Base-by-base conservation (phyloP, 2,888 invertebrate species). In the Himalopsyche tibetana region DNA sequence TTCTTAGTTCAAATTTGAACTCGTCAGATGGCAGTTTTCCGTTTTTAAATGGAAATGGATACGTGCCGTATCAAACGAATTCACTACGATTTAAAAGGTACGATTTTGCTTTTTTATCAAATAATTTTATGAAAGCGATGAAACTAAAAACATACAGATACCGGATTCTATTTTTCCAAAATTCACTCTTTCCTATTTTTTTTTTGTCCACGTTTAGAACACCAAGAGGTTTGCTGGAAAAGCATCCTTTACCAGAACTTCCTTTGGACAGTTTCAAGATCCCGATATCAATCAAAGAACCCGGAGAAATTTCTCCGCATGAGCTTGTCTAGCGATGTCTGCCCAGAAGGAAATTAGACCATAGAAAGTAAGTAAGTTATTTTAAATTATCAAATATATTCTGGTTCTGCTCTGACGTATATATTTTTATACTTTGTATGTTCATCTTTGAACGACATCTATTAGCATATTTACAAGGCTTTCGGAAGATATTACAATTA, bases 231-330 rank as follows among this genome's bases (percentile, higher is more conserved):
- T 80, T 80, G 80, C 40, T 80, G 19, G 45, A 42, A 19, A 40
- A 40, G 45, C 40, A 11, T 5, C 45, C 80, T n/a, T 80, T 80
- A 55, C 86, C 86, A 55, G 83, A 83, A 55, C 15, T 88, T 74
- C 86, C 88, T 56, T 82, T 28, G 19, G 63, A 63, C 19, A 28
- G 83, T 15, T 86, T 87, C 84, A 88, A 87, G 40, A 84, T 87
- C n/a, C 88, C 88, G 45, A 87, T 88, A 51, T 83, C 86, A 17
- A 84, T 88, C 36, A 85, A 86, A 40, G 86, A 79, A 12, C 86
- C 88, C 2, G 86, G 84, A 55, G 84, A 84, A 38, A 56, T 81
- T 40, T 80, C 83, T 5, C 80, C 86, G 42, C 87, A 81, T 38
- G 83, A 83, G 45, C 82, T 82, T 56, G 84, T 80, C n/a, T 63